Evolutionary conservation across 92 coral and sea anemone genomes (phyloP).

Genomic region (Epizoanthus scotinus): DNA sequence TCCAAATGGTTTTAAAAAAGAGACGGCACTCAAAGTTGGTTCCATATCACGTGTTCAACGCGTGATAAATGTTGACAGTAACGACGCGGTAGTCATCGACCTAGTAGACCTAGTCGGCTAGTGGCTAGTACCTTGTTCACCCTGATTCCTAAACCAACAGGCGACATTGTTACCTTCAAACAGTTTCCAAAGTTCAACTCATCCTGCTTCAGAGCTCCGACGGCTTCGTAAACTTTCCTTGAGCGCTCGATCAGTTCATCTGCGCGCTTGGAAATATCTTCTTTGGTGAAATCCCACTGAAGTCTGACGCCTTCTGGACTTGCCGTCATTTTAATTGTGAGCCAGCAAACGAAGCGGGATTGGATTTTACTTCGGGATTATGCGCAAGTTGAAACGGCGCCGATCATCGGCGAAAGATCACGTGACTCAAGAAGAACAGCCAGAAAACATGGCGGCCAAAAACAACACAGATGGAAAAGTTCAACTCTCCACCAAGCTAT

Average conservation of each 20-base stretch:
- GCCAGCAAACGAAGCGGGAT: neutral
- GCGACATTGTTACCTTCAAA: constrained; percentile 63
- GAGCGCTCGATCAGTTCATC: constrained; percentile 81
- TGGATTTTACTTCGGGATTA: neutral
- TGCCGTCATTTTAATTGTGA: constrained; percentile 48
- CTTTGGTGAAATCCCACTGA: constrained; percentile 81
- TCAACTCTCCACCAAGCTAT: constrained; percentile 35
- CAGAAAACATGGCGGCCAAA: constrained; percentile 56
- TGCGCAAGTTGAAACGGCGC: constrained; percentile 22
- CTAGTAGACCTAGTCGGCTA: no score
- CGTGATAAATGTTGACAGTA: constrained; percentile 11
- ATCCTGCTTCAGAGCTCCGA: constrained; percentile 82
- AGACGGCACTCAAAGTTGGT: no score
- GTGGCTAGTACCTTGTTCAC: no score
- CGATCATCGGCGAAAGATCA: constrained; percentile 27
- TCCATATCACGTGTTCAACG: constrained; percentile 35
- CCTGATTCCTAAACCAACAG: neutral
- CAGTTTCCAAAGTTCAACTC: constrained; percentile 79
- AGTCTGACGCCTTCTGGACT: constrained; percentile 63
- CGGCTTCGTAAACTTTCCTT: constrained; percentile 76
- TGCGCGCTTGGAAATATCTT: constrained; percentile 76
- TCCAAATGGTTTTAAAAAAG: no score
- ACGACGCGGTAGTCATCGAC: no score
- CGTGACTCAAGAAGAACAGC: constrained; percentile 25
- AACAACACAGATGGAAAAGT: constrained; percentile 9